phyloP scores from a whole-genome alignment of 2,888 invertebrate genomes.

The Escarpia spicata region DNA sequence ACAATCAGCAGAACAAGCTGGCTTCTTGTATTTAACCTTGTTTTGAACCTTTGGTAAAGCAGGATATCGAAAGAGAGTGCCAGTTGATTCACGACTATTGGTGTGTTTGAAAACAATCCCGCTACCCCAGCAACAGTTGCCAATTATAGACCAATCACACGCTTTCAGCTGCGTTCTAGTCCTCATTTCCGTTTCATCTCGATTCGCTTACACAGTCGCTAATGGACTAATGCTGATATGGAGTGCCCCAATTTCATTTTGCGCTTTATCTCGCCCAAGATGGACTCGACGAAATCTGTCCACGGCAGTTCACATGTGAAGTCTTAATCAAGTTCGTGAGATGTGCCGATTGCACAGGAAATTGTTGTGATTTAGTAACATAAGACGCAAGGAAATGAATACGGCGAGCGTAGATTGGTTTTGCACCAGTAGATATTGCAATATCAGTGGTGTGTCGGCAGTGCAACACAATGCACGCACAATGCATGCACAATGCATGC shows the following conservation, averaged over 20 bases:
- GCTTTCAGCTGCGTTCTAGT: background rate
- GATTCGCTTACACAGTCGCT: background rate
- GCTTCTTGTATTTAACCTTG: no score
- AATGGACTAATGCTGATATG: slow-evolving; percentile 1
- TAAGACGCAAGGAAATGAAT: slow-evolving; percentile 16
- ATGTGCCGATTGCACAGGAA: background rate
- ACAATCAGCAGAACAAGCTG: no score
- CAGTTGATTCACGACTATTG: background rate
- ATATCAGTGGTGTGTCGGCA: slow-evolving; percentile 1
- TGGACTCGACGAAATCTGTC: background rate
- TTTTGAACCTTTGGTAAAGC: background rate
- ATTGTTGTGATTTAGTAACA: background rate
- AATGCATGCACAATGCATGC: background rate
- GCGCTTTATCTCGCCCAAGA: background rate
- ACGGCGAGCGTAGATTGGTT: slow-evolving; percentile 9
- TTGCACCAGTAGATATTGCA: slow-evolving; percentile 12
- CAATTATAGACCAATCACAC: slow-evolving; percentile 1
- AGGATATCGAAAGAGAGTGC: background rate
- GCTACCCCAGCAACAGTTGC: background rate
- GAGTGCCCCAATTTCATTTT: background rate
- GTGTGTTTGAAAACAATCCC: background rate
- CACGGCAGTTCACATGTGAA: background rate
- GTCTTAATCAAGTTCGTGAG: slow-evolving; percentile 1
- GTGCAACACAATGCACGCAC: background rate
- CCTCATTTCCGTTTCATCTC: background rate